Evolutionary conservation across 2,113 vertebrate species (phyloP).

Genomic region (Apus apus): DNA sequence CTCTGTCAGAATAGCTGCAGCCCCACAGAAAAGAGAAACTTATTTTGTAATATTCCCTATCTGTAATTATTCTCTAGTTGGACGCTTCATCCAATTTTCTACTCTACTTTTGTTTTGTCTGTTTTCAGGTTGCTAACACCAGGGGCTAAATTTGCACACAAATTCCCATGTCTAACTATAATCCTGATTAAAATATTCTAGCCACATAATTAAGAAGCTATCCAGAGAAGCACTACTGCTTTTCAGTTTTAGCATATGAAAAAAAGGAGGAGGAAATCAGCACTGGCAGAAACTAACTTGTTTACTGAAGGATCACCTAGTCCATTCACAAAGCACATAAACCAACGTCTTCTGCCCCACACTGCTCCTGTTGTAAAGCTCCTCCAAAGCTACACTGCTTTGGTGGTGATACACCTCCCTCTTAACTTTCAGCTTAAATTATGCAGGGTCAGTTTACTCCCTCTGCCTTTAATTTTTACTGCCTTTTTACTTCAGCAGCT

Average conservation of each 20-base stretch:
- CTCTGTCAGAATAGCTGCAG: not conserved
- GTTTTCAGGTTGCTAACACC: not conserved
- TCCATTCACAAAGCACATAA: not conserved
- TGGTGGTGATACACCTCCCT: not conserved
- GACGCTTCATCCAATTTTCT: not conserved
- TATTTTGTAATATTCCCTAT: not conserved
- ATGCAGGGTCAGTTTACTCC: not conserved
- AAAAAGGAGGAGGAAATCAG: not conserved
- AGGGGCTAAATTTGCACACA: not conserved
- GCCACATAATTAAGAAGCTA: not conserved
- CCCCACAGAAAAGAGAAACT: not conserved
- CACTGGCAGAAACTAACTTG: not conserved
- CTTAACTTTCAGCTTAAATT: not conserved
- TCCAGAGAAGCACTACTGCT: not conserved
- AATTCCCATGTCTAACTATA: not conserved
- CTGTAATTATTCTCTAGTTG: not conserved
- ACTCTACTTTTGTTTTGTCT: not conserved
- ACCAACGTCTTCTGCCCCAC: not conserved
- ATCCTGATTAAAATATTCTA: constrained; percentile 1
- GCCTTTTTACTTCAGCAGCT: not conserved
- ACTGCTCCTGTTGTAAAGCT: not conserved
- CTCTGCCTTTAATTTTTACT: not conserved
- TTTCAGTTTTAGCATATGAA: not conserved
- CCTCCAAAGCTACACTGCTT: not conserved
- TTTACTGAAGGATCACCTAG: not conserved